These are phyloP conservation scores for Torymus aiolomorphi DNA, from an alignment of 2,888 invertebrate genomes.

Conservation along the genomic window DNA sequence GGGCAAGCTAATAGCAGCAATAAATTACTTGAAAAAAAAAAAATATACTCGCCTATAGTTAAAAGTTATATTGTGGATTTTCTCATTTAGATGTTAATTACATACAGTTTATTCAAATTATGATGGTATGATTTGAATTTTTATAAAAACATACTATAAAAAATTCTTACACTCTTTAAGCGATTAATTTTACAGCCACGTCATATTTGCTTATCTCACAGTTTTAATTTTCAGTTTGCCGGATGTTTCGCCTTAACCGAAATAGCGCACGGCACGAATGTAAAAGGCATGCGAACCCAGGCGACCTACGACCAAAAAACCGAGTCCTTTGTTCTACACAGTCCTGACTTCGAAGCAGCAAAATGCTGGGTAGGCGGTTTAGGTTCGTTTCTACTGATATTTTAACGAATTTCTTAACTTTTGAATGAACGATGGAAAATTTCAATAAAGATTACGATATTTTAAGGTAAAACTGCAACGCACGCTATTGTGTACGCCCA, in stretches of 20 bases:
- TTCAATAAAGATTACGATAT: not conserved
- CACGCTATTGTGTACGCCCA: constrained; percentile 93
- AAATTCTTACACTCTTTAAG: too few relatives aligned
- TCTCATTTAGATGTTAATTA: too few relatives aligned
- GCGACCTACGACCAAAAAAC: constrained; percentile 89
- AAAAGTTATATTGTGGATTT: too few relatives aligned
- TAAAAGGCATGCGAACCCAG: constrained; percentile 91
- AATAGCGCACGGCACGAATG: constrained; percentile 95
- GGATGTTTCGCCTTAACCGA: constrained; percentile 95
- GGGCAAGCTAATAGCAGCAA: too few relatives aligned
- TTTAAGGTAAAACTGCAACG: constrained; percentile 85
- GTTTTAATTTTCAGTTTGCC: constrained; percentile 77
- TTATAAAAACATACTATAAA: not conserved
- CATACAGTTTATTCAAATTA: too few relatives aligned
- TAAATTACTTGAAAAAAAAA: too few relatives aligned
- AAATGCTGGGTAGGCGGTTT: constrained; percentile 98
- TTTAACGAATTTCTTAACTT: not conserved
- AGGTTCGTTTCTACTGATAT: constrained; percentile 77
- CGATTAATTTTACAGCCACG: too few relatives aligned
- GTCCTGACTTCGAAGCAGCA: constrained; percentile 95
- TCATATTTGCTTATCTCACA: too few relatives aligned
- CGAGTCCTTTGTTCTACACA: constrained; percentile 90
- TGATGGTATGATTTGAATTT: too few relatives aligned
- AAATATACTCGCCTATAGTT: too few relatives aligned
- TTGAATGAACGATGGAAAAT: not conserved